Evolutionary conservation across 2,113 vertebrate genomes (phyloP).

Genomic region (Engraulis encrasicolus): DNA sequence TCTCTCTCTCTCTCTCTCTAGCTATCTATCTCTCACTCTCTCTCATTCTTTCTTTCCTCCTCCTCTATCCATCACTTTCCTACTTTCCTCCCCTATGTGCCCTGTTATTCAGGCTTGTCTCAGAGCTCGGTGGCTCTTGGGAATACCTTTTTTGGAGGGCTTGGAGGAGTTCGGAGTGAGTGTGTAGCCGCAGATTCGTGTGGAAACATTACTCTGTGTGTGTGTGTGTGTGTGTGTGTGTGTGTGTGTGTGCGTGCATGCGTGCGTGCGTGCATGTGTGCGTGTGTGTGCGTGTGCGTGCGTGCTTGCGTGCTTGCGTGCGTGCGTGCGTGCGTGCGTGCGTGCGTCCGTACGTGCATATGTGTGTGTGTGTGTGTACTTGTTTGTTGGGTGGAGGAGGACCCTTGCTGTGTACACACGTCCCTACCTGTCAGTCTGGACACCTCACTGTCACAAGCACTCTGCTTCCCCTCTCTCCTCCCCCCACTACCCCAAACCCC

Average conservation of each 20-base stretch:
- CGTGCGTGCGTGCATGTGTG: too few relatives aligned
- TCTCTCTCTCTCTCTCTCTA: too few relatives aligned
- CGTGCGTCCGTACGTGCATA: not conserved
- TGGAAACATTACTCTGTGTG: not conserved
- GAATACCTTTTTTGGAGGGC: not conserved
- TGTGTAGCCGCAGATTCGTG: not conserved
- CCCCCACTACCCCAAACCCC: slow-evolving; percentile 14
- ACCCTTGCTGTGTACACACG: not conserved
- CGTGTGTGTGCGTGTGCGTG: too few relatives aligned
- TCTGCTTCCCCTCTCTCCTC: slow-evolving; percentile 23
- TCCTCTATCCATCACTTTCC: not conserved
- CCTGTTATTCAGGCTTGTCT: not conserved
- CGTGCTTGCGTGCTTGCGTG: too few relatives aligned
- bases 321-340: too few relatives aligned
- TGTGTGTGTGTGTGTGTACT: not conserved
- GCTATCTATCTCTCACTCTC: slow-evolving; percentile 20
- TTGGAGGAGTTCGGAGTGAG: not conserved
- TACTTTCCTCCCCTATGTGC: not conserved
- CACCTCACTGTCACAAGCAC: not conserved
- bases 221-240: not conserved
- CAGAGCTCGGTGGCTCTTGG: not conserved
- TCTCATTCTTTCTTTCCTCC: not conserved
- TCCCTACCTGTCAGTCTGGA: not conserved
- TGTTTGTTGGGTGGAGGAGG: not conserved
- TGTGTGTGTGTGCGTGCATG: not conserved